Conservation (phyloP, 2,797 vertebrate species). For the Esox masquinongy region DNA sequence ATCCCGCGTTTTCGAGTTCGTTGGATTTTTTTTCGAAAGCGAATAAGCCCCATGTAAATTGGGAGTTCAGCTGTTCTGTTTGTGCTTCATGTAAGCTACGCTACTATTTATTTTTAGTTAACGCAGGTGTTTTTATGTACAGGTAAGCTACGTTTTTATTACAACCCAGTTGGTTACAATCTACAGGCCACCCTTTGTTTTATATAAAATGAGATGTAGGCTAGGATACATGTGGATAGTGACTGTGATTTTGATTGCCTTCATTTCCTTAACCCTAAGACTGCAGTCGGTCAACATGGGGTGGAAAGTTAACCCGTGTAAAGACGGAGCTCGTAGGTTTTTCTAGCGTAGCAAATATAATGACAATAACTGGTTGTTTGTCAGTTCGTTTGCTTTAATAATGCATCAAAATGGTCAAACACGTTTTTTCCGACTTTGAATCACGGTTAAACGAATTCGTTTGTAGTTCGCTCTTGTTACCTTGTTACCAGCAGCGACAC, state of each 20-base stretch:
- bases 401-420: background rate
- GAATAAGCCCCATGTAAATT: conserved; percentile 18
- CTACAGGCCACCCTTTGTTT: background rate
- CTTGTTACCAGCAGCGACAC: background rate
- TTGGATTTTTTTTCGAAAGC: background rate
- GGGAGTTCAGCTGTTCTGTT: conserved; percentile 12
- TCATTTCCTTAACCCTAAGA: background rate
- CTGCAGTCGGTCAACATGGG: background rate
- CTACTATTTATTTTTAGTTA: background rate
- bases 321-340: background rate
- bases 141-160: background rate
- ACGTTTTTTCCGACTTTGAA: background rate
- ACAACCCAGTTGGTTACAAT: background rate
- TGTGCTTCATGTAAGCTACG: conserved; percentile 4
- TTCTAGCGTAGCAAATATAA: background rate
- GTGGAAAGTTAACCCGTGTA: conserved; percentile 5
- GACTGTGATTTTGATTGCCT: background rate
- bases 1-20: conserved; percentile 9
- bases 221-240: background rate
- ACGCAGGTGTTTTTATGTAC: background rate
- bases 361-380: background rate
- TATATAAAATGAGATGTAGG: background rate
- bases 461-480: background rate
- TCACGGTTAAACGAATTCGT: conserved; percentile 1
- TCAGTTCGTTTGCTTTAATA: background rate